These are phyloP conservation scores for Dicycla oo DNA, from an alignment of 2,888 invertebrate species.

Conservation along the genomic window DNA sequence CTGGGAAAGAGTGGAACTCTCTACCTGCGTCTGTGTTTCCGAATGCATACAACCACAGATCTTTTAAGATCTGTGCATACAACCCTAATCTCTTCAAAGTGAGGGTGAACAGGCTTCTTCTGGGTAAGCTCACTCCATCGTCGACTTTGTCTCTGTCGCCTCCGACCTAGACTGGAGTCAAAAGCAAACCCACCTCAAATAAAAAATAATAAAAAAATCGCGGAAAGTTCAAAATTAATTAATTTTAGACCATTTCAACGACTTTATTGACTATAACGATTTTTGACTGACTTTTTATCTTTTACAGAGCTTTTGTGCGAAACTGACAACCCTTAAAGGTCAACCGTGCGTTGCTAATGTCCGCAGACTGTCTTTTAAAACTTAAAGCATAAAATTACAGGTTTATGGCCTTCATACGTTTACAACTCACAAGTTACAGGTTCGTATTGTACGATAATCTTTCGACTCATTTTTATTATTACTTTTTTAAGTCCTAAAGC, in stretches of 20 bases:
- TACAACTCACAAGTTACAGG: constrained; percentile 26
- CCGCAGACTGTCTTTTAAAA: constrained; percentile 42
- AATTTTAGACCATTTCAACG: not conserved
- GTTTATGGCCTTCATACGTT: constrained; percentile 11
- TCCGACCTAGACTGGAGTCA: no score
- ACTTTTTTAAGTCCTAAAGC: not conserved
- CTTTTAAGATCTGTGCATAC: no score
- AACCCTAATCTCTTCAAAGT: no score
- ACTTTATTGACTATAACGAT: no score
- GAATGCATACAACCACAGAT: no score
- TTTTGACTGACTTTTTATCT: not conserved
- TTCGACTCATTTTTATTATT: not conserved
- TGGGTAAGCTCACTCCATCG: no score
- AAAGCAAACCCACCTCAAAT: no score
- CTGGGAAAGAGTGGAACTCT: no score
- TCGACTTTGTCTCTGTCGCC: no score
- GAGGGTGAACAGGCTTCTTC: no score
- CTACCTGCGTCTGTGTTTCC: no score
- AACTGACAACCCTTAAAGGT: constrained; percentile 41
- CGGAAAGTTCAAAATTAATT: not conserved
- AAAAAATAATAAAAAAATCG: no score
- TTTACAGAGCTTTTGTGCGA: not conserved
- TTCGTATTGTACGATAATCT: constrained; percentile 14
- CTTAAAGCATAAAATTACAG: constrained; percentile 53
- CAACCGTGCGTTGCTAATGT: constrained; percentile 30